Evolutionary conservation across 2,888 invertebrate species (phyloP).

Genomic region (Melanophora roralis): DNA sequence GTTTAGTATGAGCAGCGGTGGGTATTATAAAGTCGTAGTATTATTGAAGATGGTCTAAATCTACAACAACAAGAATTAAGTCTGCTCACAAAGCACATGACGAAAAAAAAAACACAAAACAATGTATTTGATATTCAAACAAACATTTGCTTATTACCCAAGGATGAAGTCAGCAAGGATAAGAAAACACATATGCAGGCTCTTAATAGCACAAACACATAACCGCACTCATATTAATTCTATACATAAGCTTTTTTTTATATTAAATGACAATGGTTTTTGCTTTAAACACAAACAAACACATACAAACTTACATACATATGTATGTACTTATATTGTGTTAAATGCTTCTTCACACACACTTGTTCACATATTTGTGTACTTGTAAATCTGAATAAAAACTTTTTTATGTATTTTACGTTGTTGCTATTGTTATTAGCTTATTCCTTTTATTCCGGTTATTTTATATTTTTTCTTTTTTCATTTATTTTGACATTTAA

Average conservation of each 20-base stretch:
- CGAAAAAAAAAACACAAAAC: neutral
- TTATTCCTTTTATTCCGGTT: neutral
- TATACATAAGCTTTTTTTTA: neutral
- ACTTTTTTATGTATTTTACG: neutral
- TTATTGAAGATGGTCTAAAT: conserved; percentile 27
- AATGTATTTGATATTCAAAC: conserved; percentile 46
- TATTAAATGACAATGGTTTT: conserved; percentile 2
- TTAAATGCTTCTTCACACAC: neutral
- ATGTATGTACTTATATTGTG: neutral
- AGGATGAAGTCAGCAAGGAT: conserved; percentile 51
- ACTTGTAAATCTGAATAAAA: neutral
- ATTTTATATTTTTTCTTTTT: neutral
- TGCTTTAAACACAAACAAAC: neutral
- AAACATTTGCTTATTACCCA: conserved; percentile 56
- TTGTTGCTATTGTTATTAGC: conserved; percentile 28
- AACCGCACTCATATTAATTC: neutral
- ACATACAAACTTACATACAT: no score
- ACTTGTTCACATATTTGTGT: neutral
- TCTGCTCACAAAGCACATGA: neutral
- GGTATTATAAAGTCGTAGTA: neutral
- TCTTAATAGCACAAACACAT: neutral
- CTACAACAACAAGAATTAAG: neutral
- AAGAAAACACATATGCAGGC: conserved; percentile 9
- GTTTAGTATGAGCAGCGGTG: conserved; percentile 3
- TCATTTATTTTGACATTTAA: neutral